A percentile compares a stretch with the other conserved stretches of the same genome.
Conservation (phyloP, 1,140 invertebrate genomes). For the Heterodera schachtii region DNA sequence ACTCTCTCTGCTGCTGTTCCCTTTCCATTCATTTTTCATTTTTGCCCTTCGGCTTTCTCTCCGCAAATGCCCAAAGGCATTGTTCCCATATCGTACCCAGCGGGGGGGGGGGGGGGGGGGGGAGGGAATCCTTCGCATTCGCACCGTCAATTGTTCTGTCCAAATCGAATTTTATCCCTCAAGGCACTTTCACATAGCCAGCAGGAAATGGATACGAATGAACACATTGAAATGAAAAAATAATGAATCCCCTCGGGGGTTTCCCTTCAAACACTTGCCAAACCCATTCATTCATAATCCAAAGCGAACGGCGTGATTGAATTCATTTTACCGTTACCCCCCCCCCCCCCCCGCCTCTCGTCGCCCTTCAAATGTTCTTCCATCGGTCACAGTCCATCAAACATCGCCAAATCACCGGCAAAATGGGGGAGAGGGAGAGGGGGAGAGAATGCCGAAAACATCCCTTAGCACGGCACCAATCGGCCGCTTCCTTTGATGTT, state of each 20-base stretch:
- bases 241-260: not conserved
- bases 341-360: too few species aligned
- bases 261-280: not conserved
- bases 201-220: not conserved
- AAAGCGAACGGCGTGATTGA: not conserved
- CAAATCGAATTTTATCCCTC: not conserved
- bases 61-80: not conserved
- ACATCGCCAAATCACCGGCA: not conserved
- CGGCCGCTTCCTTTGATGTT: not conserved
- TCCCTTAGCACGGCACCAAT: not conserved
- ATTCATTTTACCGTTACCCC: not conserved
- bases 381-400: not conserved
- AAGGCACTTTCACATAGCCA: not conserved
- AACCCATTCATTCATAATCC: not conserved
- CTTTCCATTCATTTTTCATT: not conserved
- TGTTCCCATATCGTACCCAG: slow-evolving; percentile 1
- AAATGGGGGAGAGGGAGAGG: too few species aligned
- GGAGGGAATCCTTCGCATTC: not conserved
- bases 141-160: not conserved
- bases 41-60: not conserved
- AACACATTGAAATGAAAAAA: not conserved
- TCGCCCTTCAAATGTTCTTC: too few species aligned
- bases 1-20: too few species aligned
- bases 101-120: too few species aligned
- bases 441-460: not conserved